A percentile compares a stretch with the other conserved stretches of the same genome.
Evolutionary conservation across 2,888 invertebrate genomes (phyloP).

Genomic region (Thelaira solivaga): DNA sequence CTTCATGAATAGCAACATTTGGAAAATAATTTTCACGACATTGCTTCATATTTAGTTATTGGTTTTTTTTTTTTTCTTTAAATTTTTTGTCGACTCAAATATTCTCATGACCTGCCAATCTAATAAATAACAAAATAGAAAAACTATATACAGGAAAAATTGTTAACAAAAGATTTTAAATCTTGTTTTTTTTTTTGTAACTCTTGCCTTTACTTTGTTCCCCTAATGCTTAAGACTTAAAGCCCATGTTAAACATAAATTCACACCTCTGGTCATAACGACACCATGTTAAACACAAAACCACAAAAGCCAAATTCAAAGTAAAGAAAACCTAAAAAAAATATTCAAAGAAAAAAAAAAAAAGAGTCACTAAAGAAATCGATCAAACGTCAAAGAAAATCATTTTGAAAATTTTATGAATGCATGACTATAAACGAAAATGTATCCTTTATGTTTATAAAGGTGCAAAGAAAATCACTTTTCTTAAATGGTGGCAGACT

Average conservation of each 20-base stretch:
- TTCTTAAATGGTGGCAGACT: conserved; percentile 49
- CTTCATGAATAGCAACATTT: conserved; percentile 50
- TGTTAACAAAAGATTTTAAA: conserved; percentile 51
- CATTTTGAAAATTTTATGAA: conserved; percentile 31
- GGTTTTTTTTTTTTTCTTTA: conserved; percentile 12
- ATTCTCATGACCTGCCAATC: conserved; percentile 65
- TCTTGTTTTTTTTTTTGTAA: conserved; percentile 1
- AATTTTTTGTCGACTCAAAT: conserved; percentile 46
- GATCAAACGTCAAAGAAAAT: conserved; percentile 66
- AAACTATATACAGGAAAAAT: conserved; percentile 33
- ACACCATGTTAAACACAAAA: conserved; percentile 61
- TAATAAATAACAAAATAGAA: conserved; percentile 57
- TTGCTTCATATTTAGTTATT: conserved; percentile 57
- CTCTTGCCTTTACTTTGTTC: not conserved
- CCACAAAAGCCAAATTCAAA: conserved; percentile 47
- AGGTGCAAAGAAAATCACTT: conserved; percentile 47
- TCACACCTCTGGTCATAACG: conserved; percentile 65
- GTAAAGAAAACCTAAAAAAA: not conserved
- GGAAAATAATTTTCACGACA: conserved; percentile 63
- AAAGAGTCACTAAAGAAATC: conserved; percentile 63
- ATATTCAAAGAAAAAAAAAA: too few relatives aligned
- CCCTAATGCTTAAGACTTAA: conserved; percentile 45
- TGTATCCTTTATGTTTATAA: conserved; percentile 20
- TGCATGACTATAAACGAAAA: conserved; percentile 10
- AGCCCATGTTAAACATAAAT: conserved; percentile 62